Base-by-base conservation (phyloP, 2,113 vertebrate species). In the Morone saxatilis region DNA sequence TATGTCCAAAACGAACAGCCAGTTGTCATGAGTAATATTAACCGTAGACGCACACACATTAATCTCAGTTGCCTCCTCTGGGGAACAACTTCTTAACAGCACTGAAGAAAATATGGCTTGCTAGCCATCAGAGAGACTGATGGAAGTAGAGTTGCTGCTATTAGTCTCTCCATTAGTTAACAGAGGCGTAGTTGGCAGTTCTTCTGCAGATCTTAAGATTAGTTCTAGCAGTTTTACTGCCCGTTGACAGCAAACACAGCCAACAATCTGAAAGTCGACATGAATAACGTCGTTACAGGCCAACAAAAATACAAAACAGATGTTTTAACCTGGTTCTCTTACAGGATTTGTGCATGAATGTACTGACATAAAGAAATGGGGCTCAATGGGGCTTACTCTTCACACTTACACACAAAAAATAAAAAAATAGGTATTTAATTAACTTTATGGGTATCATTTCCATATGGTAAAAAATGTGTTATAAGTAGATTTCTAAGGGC, bases 1-100 rank as follows among this genome's bases (percentile, higher is more conserved):
- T 78, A 89, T 84, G 86, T 83, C 60, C 60, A 72, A 66, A 76
- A 81, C 67, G 71, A 82, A 59, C 71, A 76, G 57, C 67, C 77
- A 87, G 78, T 84, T 77, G 74, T 90, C 25, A 71, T 83, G 71
- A 83, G 73, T 78, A 86, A 92, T 78, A 90, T 73, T 79, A 31
- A 59, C 66, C 10, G 11, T 66, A 62, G 68, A 71, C 16, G 4
- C 57, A 82, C 71, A 71, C 19, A 0, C n/a, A 77, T 81, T 70
- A 81, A 71, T 89, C 62, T 65, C 65, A 19, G 65, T 69, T 53
- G 69, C 76, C 51, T 45, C 61, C 53, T 79, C 70, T 1, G 14
- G 63, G 78, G 66, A 80, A 14, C n/a, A 20, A 62, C 61, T 47
- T 78, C 43, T 74, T 68, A 20, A 60, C 43, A 51, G 19, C 6